Conservation (phyloP, 2,797 vertebrate species). For the Neosalanx taihuensis region DNA sequence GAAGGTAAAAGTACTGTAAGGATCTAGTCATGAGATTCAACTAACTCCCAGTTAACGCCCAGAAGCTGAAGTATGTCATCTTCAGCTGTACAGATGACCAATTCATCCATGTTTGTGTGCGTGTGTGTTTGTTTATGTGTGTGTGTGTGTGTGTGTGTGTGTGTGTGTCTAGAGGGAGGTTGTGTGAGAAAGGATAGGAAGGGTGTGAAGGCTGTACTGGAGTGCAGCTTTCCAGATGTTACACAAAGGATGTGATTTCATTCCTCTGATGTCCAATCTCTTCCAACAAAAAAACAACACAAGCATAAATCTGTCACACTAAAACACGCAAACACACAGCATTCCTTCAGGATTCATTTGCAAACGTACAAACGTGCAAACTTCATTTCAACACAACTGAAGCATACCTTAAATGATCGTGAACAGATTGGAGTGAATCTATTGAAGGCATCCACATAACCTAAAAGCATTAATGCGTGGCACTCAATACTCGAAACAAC, state of each 20-base stretch:
- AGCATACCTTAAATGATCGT: no score
- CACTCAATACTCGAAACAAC: no score
- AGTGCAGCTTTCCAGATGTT: slow-evolving; percentile 77
- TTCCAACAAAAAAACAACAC: background rate
- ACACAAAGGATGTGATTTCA: slow-evolving; percentile 70
- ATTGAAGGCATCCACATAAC: no score
- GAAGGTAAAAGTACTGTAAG: slow-evolving; percentile 8
- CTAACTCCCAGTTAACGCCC: no score
- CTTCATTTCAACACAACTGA: no score
- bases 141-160: slow-evolving; percentile 5
- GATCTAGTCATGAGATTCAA: background rate
- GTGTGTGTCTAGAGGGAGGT: slow-evolving; percentile 27
- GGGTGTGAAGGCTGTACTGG: slow-evolving; percentile 60
- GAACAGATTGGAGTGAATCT: no score
- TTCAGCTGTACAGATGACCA: background rate
- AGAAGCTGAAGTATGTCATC: no score
- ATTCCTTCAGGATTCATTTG: no score
- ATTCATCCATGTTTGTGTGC: background rate
- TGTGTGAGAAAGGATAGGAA: slow-evolving; percentile 48
- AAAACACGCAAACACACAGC: no score
- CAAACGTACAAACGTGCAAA: no score
- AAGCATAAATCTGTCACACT: background rate
- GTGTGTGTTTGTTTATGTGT: slow-evolving; percentile 1
- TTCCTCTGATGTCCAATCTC: slow-evolving; percentile 47
- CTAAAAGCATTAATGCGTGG: no score